Base-by-base conservation (phyloP, 2,113 vertebrate genomes). In the Psammodynastes pulverulentus region DNA sequence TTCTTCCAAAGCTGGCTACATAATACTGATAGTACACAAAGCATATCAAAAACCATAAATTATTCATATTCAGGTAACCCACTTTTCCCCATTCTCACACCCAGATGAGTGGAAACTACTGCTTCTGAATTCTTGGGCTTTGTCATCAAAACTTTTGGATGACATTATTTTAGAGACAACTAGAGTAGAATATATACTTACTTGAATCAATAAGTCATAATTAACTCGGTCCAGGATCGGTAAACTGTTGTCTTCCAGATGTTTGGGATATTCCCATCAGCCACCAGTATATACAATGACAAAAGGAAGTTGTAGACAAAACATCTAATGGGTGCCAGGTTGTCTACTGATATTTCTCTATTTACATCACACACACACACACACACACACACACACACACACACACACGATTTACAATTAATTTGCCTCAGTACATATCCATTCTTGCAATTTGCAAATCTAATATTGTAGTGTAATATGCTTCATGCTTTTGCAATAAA, bases 341-440 rank as follows among this genome's bases (percentile, higher is more conserved):
- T 67, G 4, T 67, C 62, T 67, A 67, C 5, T 67, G 62, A 34
- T 34, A 13, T 67, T 67, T 39, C 34, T 79, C 13, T 79, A 17
- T 79, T 39, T 79, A 39, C 17, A 79, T 72, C 13, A 15, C 9
- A 54, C 53, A 54, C 23, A 56, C 23, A 56, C 54, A 56, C 54
- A 56, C 56, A 58, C 56, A 58, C 21, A 21, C 5, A 26, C 54
- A 9, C 6, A 56, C 2, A 56, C 9, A 62, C 26, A n/a, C 0
- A 62, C 3, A 62, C 1, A 62, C 0, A 67, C 3, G 24, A 34
- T 67, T 67, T 67, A 91, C 92, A 91, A 9, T 34, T 89, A 48
- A 94, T 94, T 93, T 54, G 21, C 9, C 58, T 49, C 92, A 92
- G 91, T 48, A 54, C 91, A 93, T 91, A 93, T 72, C 90, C 34